Evolutionary conservation across 2,888 invertebrate genomes (phyloP).

Genomic region (Bibio marci): DNA sequence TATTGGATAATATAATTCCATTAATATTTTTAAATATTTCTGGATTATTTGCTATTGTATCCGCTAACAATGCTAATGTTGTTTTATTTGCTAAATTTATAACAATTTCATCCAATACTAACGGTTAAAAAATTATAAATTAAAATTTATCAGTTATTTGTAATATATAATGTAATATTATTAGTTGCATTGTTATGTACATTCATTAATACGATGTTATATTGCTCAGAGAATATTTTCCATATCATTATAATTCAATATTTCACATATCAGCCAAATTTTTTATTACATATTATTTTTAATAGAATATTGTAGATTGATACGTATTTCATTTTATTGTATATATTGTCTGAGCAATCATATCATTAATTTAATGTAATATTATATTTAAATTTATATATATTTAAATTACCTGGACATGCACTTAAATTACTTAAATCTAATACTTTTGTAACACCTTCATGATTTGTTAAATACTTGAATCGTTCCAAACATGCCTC

Average conservation of each 20-base stretch:
- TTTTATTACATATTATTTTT: too few species aligned
- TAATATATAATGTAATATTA: neutral
- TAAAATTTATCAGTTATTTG: neutral
- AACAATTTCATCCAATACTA: constrained; percentile 8
- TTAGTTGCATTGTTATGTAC: too few species aligned
- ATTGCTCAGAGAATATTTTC: too few species aligned
- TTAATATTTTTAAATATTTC: constrained; percentile 9
- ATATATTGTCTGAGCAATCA: too few species aligned
- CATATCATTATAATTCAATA: too few species aligned
- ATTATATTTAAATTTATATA: too few species aligned
- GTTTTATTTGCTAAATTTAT: constrained; percentile 8
- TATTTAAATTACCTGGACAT: constrained; percentile 1
- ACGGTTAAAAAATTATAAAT: neutral
- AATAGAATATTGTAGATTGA: too few species aligned
- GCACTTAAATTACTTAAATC: constrained; percentile 7
- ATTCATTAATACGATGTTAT: too few species aligned
- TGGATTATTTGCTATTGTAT: constrained; percentile 5
- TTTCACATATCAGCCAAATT: too few species aligned
- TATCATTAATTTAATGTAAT: too few species aligned
- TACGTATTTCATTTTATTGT: too few species aligned
- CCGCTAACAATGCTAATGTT: constrained; percentile 7
- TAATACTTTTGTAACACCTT: constrained; percentile 7
- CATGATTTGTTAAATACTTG: constrained; percentile 3
- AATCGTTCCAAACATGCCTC: constrained; percentile 6
- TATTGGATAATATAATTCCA: constrained; percentile 10